Evolutionary conservation across 1,140 invertebrate species (phyloP).

Genomic region (Steinernema khuongi): DNA sequence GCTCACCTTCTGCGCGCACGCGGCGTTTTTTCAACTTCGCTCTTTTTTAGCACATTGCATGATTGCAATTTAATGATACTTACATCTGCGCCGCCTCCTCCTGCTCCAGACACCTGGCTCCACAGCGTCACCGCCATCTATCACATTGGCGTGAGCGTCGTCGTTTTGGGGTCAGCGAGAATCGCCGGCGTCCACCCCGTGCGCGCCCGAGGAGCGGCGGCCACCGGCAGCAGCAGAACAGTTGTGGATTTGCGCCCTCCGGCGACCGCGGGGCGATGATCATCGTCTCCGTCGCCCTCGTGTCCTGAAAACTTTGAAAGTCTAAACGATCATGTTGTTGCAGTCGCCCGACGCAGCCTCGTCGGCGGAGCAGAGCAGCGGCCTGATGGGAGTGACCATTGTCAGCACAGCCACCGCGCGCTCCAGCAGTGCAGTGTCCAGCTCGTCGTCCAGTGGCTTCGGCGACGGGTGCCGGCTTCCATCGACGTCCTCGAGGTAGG

Average conservation of each 20-base stretch:
- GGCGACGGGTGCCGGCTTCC: not conserved
- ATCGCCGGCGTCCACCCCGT: not conserved
- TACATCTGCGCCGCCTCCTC: not conserved
- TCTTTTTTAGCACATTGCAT: not conserved
- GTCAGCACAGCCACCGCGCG: not conserved
- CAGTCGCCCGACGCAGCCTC: not conserved
- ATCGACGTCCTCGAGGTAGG: not conserved
- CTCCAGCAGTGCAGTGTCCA: not conserved
- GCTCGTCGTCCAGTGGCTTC: not conserved
- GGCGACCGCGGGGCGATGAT: not conserved
- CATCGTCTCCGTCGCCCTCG: not conserved
- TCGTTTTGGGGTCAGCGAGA: not conserved
- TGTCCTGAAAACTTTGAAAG: constrained; percentile 4
- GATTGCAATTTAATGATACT: constrained; percentile 8
- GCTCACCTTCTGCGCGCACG: not conserved
- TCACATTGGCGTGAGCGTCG: not conserved
- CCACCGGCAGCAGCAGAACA: not conserved
- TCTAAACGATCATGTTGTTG: constrained; percentile 2
- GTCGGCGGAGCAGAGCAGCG: not conserved
- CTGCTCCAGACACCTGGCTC: not conserved
- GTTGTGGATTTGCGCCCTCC: not conserved
- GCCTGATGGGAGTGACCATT: constrained; percentile 6
- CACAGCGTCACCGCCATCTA: not conserved
- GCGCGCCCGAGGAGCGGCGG: not conserved
- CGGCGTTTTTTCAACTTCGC: not conserved